These are phyloP conservation scores for Alca torda DNA, from an alignment of 2,797 vertebrate genomes.

Conservation along the genomic window DNA sequence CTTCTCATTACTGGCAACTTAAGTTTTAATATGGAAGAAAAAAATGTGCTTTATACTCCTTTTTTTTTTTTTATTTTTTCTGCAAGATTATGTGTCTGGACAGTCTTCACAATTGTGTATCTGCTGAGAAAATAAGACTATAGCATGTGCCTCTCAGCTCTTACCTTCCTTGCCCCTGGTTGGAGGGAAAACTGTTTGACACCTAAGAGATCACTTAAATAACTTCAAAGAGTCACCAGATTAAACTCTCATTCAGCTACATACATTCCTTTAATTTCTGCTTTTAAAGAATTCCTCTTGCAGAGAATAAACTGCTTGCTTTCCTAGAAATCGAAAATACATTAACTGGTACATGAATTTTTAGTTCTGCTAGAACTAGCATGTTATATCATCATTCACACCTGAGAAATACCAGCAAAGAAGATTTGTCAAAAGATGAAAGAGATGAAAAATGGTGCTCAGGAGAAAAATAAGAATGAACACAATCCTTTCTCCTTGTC, in stretches of 20 bases:
- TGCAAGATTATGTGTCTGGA: background rate
- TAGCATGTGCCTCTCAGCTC: background rate
- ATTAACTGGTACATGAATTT: background rate
- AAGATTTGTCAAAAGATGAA: background rate
- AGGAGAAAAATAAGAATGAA: background rate
- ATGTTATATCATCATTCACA: background rate
- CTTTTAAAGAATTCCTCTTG: background rate
- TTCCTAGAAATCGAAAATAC: background rate
- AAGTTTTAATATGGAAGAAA: background rate
- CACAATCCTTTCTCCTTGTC: background rate
- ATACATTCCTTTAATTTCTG: background rate
- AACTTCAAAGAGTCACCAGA: background rate
- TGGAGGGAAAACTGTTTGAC: background rate
- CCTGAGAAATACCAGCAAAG: background rate
- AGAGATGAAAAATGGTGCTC: background rate
- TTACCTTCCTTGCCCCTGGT: background rate
- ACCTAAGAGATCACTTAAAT: background rate
- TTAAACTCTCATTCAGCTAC: background rate
- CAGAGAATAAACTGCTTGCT: background rate
- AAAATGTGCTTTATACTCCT: background rate
- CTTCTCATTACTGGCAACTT: background rate
- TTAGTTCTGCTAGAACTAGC: background rate
- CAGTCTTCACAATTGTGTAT: background rate
- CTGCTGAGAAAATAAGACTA: background rate
- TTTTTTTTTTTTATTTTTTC: background rate